A percentile compares a stretch with the other conserved stretches of the same genome.
Evolutionary conservation across 1,140 invertebrate species (phyloP).

Genomic region (Drosophila dunni): DNA sequence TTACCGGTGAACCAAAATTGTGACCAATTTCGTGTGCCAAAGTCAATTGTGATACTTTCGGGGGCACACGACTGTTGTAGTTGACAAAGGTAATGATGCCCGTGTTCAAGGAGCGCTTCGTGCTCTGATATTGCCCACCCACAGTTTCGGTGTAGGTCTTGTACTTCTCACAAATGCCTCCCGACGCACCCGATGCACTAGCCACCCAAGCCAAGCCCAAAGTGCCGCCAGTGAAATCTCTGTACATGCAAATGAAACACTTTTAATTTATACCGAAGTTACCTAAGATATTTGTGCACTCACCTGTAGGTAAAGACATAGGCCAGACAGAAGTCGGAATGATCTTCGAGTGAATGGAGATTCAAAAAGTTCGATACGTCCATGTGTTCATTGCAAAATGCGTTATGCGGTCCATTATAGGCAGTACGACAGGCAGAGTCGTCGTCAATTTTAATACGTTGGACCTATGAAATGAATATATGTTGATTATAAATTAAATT

Average conservation of each 20-base stretch:
- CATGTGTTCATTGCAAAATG: slow-evolving; percentile 98
- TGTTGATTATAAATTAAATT: neutral
- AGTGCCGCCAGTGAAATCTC: slow-evolving; percentile 98
- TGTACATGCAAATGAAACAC: slow-evolving; percentile 55
- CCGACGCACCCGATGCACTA: slow-evolving; percentile 96
- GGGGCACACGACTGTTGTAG: slow-evolving; percentile 98
- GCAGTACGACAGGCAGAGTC: slow-evolving; percentile 90
- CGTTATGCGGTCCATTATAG: slow-evolving; percentile 91
- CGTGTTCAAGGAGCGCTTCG: slow-evolving; percentile 97
- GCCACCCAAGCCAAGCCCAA: slow-evolving; percentile 99
- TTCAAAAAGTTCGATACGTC: slow-evolving; percentile 99
- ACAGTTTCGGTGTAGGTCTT: slow-evolving; percentile 98
- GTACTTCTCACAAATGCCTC: slow-evolving; percentile 99
- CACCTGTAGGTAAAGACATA: slow-evolving; percentile 98
- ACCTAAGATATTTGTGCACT: neutral
- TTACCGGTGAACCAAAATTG: slow-evolving; percentile 98
- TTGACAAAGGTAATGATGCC: slow-evolving; percentile 99
- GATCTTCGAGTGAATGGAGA: slow-evolving; percentile 97
- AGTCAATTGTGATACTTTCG: slow-evolving; percentile 98
- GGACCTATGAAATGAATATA: slow-evolving; percentile 55
- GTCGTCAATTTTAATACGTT: slow-evolving; percentile 92
- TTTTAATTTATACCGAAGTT: neutral
- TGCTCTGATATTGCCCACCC: slow-evolving; percentile 96
- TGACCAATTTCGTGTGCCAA: slow-evolving; percentile 99
- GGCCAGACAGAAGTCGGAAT: slow-evolving; percentile 98